A percentile compares a stretch with the other conserved stretches of the same genome.
phyloP scores from a whole-genome alignment of 2,888 invertebrate genomes.

The Nomada lathburiana region DNA sequence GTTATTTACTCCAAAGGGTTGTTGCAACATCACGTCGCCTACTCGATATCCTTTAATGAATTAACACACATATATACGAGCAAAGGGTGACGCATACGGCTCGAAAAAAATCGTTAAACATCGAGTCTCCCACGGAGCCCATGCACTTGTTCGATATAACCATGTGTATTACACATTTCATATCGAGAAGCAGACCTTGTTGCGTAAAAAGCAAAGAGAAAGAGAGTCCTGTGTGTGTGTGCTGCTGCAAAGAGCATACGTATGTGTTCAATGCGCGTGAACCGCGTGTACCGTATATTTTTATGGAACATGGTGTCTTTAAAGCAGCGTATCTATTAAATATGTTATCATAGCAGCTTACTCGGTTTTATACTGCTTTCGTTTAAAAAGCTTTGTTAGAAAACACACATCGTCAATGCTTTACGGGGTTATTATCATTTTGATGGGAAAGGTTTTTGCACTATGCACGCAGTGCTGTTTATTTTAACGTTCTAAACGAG shows the following conservation, averaged over 20 bases:
- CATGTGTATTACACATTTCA: constrained; percentile 37
- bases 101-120: constrained; percentile 61
- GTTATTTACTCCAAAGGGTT: constrained; percentile 30
- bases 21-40: constrained; percentile 33
- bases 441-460: background rate
- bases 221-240: background rate
- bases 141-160: constrained; percentile 25
- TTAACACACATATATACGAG: constrained; percentile 33
- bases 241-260: background rate
- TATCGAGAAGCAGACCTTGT: constrained; percentile 28
- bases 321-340: constrained; percentile 32
- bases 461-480: background rate
- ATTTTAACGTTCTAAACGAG: background rate
- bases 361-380: background rate
- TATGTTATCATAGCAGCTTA: background rate
- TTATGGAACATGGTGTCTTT: constrained; percentile 32
- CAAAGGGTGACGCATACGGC: constrained; percentile 27
- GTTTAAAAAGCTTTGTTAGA: background rate
- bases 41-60: constrained; percentile 53
- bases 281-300: constrained; percentile 17
- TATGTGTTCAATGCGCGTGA: constrained; percentile 13
- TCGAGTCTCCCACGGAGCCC: constrained; percentile 43
- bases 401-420: background rate
- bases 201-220: constrained; percentile 28
- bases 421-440: background rate